Base-by-base conservation (phyloP, 2,888 invertebrate genomes). In the Melanchra persicariae region DNA sequence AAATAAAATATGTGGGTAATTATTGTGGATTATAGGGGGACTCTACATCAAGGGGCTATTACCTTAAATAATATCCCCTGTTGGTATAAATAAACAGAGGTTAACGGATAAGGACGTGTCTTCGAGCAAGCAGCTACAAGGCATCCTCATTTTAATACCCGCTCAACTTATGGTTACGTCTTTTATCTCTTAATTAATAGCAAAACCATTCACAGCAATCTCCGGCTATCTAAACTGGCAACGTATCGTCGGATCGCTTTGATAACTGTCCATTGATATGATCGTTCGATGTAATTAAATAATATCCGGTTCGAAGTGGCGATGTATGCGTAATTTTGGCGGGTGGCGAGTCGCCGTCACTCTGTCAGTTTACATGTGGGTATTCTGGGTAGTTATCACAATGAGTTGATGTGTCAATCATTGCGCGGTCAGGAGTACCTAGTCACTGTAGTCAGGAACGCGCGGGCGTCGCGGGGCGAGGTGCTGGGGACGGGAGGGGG, bases 181-280 rank as follows among this genome's bases (percentile, higher is more conserved):
- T 87, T 88, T 87, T 88, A 90, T 87, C 86, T 87, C 84, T 89
- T 90, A 88, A 90, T 90, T 88, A 88, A 87, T 85, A 87, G 83
- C 86, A 75, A 85, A 85, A 82, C 82, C 85, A 83, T 84, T 84
- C 82, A 72, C 70, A 61, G 66, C 66, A 70, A 74, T 81, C 70
- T 75, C 64, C 63, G 49, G 49, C 57, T 64, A 74, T 70, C 75
- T 82, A 78, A 81, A 84, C 74, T 74, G 55, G 30, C 58, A 26
- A 64, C 82, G 78, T 84, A 85, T 79, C 75, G 54, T 76, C 72
- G 77, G 78, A 79, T 80, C 81, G 76, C 84, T 84, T 81, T 82
- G 82, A 85, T 85, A 86, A 73, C 81, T 84, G 70, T 79, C 83
- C 86, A 86, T 82, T 75, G 85, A 69, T 76, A 70, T 64, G 52